A percentile compares a stretch with the other conserved stretches of the same genome.
Evolutionary conservation across 2,113 vertebrate species (phyloP).

Genomic region (Lophura nycthemera): DNA sequence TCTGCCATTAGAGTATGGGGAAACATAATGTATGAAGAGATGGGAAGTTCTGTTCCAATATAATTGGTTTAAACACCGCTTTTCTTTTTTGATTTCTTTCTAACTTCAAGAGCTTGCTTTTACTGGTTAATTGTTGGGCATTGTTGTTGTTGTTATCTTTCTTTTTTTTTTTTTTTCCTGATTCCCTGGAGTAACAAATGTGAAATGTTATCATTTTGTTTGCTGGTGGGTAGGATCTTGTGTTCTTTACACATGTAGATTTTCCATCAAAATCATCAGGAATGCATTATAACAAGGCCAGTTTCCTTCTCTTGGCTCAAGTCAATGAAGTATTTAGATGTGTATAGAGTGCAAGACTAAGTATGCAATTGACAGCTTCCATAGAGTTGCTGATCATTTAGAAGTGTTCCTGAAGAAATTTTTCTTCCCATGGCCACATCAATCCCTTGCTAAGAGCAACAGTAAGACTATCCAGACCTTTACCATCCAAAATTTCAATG

Average conservation of each 20-base stretch:
- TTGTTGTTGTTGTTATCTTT: too few species aligned
- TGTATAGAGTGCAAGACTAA: background rate
- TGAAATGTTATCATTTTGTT: conserved; percentile 14
- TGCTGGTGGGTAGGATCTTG: background rate
- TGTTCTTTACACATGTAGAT: conserved; percentile 15
- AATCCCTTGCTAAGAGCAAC: background rate
- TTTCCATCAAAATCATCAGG: conserved; percentile 12
- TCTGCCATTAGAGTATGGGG: background rate
- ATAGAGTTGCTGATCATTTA: background rate
- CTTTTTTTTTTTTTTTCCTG: background rate
- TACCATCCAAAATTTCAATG: background rate
- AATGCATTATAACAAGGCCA: conserved; percentile 35
- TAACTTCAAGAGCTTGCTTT: background rate
- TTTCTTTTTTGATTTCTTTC: background rate
- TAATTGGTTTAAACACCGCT: background rate
- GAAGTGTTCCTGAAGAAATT: background rate
- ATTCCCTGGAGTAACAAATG: background rate
- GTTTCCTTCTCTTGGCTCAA: conserved; percentile 9
- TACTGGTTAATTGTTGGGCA: background rate
- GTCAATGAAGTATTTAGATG: background rate
- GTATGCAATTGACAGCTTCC: background rate
- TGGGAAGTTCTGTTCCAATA: background rate
- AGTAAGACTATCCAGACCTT: background rate
- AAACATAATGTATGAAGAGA: background rate
- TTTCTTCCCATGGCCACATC: background rate